Base-by-base conservation (phyloP, 2,888 invertebrate species). In the Drosophila mimica region DNA sequence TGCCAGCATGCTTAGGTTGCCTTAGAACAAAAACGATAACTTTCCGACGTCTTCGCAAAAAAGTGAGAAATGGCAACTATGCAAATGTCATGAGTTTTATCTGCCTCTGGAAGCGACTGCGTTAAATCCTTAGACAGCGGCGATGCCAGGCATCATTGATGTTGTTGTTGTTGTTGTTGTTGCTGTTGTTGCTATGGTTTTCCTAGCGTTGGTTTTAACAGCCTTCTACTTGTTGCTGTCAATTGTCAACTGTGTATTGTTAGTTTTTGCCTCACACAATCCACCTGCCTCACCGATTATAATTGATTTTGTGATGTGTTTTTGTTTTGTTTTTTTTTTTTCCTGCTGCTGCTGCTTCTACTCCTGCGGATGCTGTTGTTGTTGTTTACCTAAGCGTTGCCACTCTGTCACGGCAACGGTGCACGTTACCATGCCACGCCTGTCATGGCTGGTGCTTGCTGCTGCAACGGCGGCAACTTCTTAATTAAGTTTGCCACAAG, bases 401-500 rank as follows among this genome's bases (percentile, higher is more conserved):
- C 38, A 43, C 51, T 46, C 53, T 46, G 57, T 28, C 25, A 54
- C 53, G 25, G 48, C 28, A 20, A 28, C 11, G 60, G 28, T 76
- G 73, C 61, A 65, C 34, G 31, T 38, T 51, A 34, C 61, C 68
- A 62, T 48, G 69, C 48, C 59, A 58, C 31, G 64, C 57, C 72
- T 56, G 28, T 25, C 25, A 15, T 7, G 73, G 53, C 58, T 68
- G 74, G 49, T 59, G 72, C 56, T 76, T 70, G 82, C 66, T 68
- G 80, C 78, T 70, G 80, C 78, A 70, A 61, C 75, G 68, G 71
- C 71, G 74, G 71, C 72, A 79, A 77, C 79, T 81, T 79, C 87
- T 83, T 85, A 85, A 85, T 85, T 87, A 83, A 84, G 87, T 85
- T 85, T 84, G 71, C 73, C 52, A 70, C 72, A 58, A 66, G 79